A percentile compares a stretch with the other conserved stretches of the same genome.
Evolutionary conservation across 2,113 vertebrate genomes (phyloP).

Genomic region (Centrocercus urophasianus): DNA sequence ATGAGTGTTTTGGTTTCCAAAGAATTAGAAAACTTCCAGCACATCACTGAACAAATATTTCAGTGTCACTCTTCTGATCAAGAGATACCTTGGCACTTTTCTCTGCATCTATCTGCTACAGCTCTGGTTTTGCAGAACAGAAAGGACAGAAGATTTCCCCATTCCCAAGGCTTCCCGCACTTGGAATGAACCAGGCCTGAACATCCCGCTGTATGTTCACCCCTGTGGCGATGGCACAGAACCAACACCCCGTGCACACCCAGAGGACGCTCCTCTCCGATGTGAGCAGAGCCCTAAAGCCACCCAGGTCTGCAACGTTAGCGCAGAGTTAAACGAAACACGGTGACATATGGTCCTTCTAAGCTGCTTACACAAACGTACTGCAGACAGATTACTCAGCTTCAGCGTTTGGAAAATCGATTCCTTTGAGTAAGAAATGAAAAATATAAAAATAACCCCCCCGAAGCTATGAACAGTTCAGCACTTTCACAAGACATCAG

Average conservation of each 20-base stretch:
- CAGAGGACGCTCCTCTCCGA: background rate
- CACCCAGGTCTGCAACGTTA: no score
- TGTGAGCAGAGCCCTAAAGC: no score
- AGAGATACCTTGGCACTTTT: background rate
- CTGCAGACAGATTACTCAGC: background rate
- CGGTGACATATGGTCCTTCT: background rate
- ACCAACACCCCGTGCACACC: background rate
- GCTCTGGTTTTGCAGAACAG: background rate
- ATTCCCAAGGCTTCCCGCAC: background rate
- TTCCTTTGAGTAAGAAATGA: constrained; percentile 10
- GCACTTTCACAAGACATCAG: constrained; percentile 14
- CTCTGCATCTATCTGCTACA: background rate
- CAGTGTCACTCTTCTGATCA: background rate
- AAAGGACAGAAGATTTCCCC: background rate
- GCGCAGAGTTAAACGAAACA: background rate
- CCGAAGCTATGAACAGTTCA: constrained; percentile 12
- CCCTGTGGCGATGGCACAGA: background rate
- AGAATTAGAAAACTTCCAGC: rapidly evolving
- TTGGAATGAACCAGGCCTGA: background rate
- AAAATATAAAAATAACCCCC: constrained; percentile 40
- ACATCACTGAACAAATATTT: rapidly evolving
- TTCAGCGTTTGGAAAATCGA: background rate
- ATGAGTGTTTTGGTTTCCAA: rapidly evolving
- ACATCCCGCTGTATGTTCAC: background rate
- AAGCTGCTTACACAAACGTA: background rate